Evolutionary conservation across 2,113 vertebrate genomes (phyloP), one percentile per base, ranked within the genome.

Genomic region (Pseudolaguvia tuberculata): DNA sequence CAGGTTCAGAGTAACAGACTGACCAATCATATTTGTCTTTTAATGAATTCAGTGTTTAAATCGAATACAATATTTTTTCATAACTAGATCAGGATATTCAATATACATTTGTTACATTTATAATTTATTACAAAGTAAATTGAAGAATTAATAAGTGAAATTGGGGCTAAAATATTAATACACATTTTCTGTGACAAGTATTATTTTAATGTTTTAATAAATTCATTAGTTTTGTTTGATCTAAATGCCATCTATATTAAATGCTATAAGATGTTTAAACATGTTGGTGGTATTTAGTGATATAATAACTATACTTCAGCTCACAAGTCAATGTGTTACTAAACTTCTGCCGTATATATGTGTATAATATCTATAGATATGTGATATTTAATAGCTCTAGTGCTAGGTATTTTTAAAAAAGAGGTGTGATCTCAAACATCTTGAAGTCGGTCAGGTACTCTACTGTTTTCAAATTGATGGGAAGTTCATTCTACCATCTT

Each of bases 1-100:
- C 65, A 51, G 25, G 13, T 67, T 67, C 65, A 67, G 21, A 27
- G 21, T 17, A 48, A 17, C 42, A 48, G 15, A 51, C 47, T 51
- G 23, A 29, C 65, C 65, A 67, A 67, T 67, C 65, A 67, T 67
- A 27, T 67, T 42, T 25, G 21, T 14, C 61, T 45, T 42, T 61
- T 35, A 62, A 62, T 42, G 11, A 42, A 62, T 62, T 42, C 10
- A 42, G 31, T 45, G n/a, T n/a, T 2, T 42, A 12, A 63, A 63
- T 14, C 1, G 1, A 5, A 21, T 42, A 20, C 12, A 45, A 42
- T 42, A 42, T 42, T 5, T 56, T 56, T 63, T 63, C 12, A 21
- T 13, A 5, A 14, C 2, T 35, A 42, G 11, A 20, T 59, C 15
- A 31, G 18, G 15, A 18, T 59, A 31, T 21, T 13, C 3, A 35